Evolutionary conservation across 1,140 invertebrate species (phyloP).

Genomic region (Atta colombica): DNA sequence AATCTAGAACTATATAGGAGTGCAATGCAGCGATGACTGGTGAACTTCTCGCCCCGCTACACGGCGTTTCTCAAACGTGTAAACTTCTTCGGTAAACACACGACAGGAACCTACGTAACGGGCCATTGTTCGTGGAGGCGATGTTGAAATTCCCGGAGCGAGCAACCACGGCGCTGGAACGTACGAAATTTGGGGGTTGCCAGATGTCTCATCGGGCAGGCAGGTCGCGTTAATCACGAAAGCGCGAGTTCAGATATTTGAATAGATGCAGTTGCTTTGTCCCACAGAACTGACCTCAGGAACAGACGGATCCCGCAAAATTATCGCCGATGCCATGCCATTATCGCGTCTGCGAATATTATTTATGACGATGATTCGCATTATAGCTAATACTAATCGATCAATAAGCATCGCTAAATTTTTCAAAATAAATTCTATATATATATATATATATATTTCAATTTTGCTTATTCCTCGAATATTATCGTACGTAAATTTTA

Average conservation of each 20-base stretch:
- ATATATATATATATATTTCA: too few relatives aligned
- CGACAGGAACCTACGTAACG: conserved; percentile 26
- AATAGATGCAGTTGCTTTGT: conserved; percentile 74
- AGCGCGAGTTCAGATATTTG: conserved; percentile 65
- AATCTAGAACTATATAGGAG: conserved; percentile 9
- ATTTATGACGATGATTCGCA: conserved; percentile 43
- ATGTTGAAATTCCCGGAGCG: conserved; percentile 63
- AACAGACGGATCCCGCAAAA: conserved; percentile 38
- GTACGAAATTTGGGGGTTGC: conserved; percentile 67
- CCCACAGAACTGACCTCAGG: conserved; percentile 56
- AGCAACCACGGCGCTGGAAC: conserved; percentile 58
- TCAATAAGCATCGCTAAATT: not conserved
- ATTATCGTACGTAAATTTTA: not conserved
- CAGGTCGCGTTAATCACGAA: conserved; percentile 66
- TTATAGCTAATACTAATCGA: conserved; percentile 53
- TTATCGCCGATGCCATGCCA: conserved; percentile 59
- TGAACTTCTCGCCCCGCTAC: conserved; percentile 48
- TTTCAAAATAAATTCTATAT: not conserved
- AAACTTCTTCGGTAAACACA: conserved; percentile 70
- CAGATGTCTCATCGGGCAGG: conserved; percentile 67
- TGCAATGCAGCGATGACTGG: conserved; percentile 22
- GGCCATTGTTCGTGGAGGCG: conserved; percentile 63
- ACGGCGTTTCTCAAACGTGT: conserved; percentile 31
- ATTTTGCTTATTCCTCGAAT: not conserved
- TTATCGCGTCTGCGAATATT: conserved; percentile 41